A percentile compares a stretch with the other conserved stretches of the same genome.
These are phyloP conservation scores for Malacoraja senta DNA, from an alignment of 2,797 vertebrate genomes.

Conservation along the genomic window DNA sequence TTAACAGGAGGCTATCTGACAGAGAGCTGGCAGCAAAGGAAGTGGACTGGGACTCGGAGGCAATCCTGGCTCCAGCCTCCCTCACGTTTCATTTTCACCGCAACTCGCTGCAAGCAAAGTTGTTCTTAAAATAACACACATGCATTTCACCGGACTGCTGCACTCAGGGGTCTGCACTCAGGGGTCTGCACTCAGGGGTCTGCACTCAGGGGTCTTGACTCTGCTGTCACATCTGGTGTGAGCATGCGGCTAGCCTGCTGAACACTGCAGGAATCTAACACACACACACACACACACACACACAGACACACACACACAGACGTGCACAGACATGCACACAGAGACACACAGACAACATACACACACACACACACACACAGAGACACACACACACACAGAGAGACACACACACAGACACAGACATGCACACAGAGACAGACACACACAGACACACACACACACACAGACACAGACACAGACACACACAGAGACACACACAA, in stretches of 20 bases:
- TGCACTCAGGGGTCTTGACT: too few species aligned
- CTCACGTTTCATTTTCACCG: neutral
- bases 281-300: too few species aligned
- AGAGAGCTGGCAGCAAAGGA: neutral
- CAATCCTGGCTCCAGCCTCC: neutral
- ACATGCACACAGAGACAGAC: too few species aligned
- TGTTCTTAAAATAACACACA: constrained; percentile 19
- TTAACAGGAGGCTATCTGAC: neutral
- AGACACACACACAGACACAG: too few species aligned
- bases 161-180: neutral
- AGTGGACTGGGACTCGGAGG: neutral
- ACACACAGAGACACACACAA: too few species aligned
- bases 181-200: neutral
- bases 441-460: too few species aligned
- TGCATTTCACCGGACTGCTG: neutral
- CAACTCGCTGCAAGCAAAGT: constrained; percentile 8
- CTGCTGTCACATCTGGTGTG: neutral
- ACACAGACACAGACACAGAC: too few species aligned
- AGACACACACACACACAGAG: too few species aligned
- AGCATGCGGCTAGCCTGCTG: neutral
- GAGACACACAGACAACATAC: too few species aligned
- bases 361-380: too few species aligned
- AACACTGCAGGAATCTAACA: neutral
- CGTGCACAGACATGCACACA: too few species aligned
- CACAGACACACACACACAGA: too few species aligned